Evolutionary conservation across 30 jellyfish, hydroid and myxozoan genomes (phyloP).

Genomic region (Chironex yamaguchii): DNA sequence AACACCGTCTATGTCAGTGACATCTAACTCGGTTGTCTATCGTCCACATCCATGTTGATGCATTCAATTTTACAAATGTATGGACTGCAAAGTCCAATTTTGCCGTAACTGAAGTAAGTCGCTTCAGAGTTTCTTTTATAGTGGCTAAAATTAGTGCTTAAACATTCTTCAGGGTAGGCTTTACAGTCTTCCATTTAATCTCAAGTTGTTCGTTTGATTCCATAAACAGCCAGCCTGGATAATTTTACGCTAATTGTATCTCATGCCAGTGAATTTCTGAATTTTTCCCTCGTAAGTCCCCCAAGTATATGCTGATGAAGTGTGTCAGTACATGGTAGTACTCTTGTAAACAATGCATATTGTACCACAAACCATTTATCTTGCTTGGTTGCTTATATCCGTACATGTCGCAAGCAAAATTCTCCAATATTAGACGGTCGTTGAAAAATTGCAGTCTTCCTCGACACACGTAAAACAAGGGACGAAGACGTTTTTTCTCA

Average conservation of each 20-base stretch:
- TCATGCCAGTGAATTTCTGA: constrained; percentile 48
- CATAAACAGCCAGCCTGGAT: constrained; percentile 39
- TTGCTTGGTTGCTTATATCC: constrained; percentile 60
- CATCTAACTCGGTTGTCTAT: constrained; percentile 35
- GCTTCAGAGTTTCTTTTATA: constrained; percentile 39
- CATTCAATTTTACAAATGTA: constrained; percentile 40
- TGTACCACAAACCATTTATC: constrained; percentile 67
- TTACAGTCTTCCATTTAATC: constrained; percentile 50
- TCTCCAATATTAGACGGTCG: constrained; percentile 40
- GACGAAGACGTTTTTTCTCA: too few relatives aligned
- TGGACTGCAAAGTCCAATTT: constrained; percentile 35
- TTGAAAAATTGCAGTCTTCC: constrained; percentile 3
- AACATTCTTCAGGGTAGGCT: constrained; percentile 69
- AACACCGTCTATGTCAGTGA: constrained; percentile 19
- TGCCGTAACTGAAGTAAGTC: constrained; percentile 29
- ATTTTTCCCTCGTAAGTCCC: constrained; percentile 60
- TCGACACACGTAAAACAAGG: too few relatives aligned
- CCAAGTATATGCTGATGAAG: constrained; percentile 50
- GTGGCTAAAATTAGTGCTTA: constrained; percentile 21
- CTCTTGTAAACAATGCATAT: constrained; percentile 54
- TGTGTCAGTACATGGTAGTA: constrained; percentile 59
- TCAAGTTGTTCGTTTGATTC: constrained; percentile 13
- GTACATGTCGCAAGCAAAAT: constrained; percentile 55
- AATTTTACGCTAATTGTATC: background rate
- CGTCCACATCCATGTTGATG: constrained; percentile 46